phyloP scores from a whole-genome alignment of 2,888 invertebrate species.

The Andrena bucephala region DNA sequence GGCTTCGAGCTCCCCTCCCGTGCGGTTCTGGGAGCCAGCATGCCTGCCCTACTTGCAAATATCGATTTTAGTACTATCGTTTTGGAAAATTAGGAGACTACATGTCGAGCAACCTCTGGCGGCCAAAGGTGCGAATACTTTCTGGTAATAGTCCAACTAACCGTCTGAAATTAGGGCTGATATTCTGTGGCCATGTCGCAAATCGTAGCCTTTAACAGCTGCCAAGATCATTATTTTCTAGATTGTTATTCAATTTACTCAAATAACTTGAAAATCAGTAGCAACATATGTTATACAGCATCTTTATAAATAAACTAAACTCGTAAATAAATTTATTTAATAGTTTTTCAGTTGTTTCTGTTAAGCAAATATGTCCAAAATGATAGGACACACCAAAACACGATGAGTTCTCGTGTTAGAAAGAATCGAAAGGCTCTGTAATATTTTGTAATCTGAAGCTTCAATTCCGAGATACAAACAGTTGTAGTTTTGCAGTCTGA shows the following conservation, averaged over 20 bases:
- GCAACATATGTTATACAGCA: too few species aligned
- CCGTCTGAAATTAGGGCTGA: constrained; percentile 40
- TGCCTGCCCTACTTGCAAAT: constrained; percentile 8
- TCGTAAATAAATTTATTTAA: background rate
- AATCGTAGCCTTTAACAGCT: constrained; percentile 15
- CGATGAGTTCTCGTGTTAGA: background rate
- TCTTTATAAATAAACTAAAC: background rate
- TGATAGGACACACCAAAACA: too few species aligned
- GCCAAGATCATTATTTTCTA: too few species aligned
- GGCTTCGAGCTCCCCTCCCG: too few species aligned
- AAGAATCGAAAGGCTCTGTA: background rate
- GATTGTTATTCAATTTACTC: too few species aligned
- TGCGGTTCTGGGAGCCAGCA: too few species aligned
- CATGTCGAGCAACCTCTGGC: constrained; percentile 67
- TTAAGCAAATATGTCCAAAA: too few species aligned
- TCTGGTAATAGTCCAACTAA: constrained; percentile 43
- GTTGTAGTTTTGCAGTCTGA: too few species aligned
- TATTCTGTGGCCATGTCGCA: constrained; percentile 38
- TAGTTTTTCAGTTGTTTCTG: too few species aligned
- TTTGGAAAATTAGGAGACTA: constrained; percentile 34
- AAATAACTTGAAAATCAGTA: too few species aligned
- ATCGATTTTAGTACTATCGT: constrained; percentile 72
- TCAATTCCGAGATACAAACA: background rate
- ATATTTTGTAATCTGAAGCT: background rate
- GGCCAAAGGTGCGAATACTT: constrained; percentile 38